Conservation (phyloP, 2,113 vertebrate genomes). For the Cairina moschata region DNA sequence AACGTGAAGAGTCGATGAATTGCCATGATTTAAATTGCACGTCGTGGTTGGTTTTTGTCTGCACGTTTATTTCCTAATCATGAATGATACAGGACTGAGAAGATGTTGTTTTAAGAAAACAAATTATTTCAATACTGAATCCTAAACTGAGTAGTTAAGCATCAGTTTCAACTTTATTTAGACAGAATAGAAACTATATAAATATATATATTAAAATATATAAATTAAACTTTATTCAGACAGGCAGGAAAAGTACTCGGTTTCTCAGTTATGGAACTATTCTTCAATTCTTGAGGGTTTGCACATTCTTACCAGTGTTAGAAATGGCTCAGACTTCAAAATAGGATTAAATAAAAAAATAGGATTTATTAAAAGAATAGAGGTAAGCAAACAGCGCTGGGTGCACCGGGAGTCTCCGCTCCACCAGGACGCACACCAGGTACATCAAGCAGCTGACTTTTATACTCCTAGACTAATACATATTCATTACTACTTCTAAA, state of each 20-base stretch:
- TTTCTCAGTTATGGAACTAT: background rate
- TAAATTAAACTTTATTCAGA: no score
- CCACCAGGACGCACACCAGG: no score
- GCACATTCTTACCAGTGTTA: background rate
- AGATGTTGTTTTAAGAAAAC: background rate
- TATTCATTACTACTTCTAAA: no score
- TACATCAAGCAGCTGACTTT: no score
- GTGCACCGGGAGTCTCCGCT: no score
- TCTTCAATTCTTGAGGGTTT: background rate
- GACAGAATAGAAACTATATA: no score
- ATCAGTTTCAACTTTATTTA: background rate
- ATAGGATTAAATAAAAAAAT: no score
- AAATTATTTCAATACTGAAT: background rate
- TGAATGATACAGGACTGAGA: background rate
- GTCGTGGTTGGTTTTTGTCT: background rate
- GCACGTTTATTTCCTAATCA: background rate
- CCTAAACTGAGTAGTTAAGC: background rate
- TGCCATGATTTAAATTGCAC: background rate
- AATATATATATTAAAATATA: background rate
- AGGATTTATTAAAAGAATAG: no score
- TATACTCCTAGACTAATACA: no score
- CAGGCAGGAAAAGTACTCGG: background rate
- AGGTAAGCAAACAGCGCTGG: no score
- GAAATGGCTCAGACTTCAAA: no score
- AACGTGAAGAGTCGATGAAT: fast-evolving